Conservation (phyloP, 30 jellyfish, hydroid and myxozoan species). For the Turritopsis rubra region DNA sequence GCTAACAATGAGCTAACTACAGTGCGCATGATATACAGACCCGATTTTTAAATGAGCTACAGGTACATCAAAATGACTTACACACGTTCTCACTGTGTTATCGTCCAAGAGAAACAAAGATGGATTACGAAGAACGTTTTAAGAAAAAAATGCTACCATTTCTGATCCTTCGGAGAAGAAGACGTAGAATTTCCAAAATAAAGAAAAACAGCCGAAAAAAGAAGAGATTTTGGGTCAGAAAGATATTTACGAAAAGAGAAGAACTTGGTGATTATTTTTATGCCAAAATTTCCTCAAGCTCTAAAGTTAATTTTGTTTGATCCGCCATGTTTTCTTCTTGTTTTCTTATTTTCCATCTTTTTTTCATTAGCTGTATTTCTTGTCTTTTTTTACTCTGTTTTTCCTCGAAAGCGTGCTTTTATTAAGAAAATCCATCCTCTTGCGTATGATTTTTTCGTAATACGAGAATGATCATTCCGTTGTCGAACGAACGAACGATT, state of each 20-base stretch:
- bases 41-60: neutral
- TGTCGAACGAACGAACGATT: no score
- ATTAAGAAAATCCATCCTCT: neutral
- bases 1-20: neutral
- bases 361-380: neutral
- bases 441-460: neutral
- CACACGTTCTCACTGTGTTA: neutral
- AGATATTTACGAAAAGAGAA: no score
- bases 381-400: neutral
- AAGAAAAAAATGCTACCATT: neutral
- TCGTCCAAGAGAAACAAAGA: neutral
- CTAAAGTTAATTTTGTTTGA: neutral
- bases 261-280: neutral
- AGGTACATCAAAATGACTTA: neutral
- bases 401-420: neutral
- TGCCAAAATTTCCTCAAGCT: neutral
- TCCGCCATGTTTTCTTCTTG: neutral
- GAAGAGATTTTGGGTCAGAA: neutral
- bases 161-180: neutral
- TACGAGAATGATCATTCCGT: no score
- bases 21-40: neutral
- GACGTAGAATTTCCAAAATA: neutral
- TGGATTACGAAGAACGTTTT: neutral
- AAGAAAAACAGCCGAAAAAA: neutral
- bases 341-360: neutral